phyloP scores from a whole-genome alignment of 2,888 invertebrate genomes.

The Nemotelus nigrinus region DNA sequence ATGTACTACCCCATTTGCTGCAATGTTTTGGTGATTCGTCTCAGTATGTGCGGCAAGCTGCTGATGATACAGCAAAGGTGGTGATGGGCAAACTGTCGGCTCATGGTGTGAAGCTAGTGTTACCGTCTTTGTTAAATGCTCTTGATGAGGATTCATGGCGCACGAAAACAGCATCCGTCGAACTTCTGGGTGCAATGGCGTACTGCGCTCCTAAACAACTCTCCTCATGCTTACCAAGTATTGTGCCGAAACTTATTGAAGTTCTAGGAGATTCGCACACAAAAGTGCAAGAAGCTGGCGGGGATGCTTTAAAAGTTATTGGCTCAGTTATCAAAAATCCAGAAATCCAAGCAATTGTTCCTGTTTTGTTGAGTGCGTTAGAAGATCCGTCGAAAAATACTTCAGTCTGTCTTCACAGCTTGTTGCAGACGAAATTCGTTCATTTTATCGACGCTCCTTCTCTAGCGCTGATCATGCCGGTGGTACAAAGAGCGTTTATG shows the following conservation, averaged over 20 bases:
- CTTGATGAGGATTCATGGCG: slow-evolving; percentile 98
- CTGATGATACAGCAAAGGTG: slow-evolving; percentile 95
- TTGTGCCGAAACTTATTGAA: slow-evolving; percentile 97
- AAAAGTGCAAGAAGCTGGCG: slow-evolving; percentile 96
- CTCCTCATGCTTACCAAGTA: slow-evolving; percentile 96
- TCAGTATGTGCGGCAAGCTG: slow-evolving; percentile 94
- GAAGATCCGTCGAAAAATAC: slow-evolving; percentile 98
- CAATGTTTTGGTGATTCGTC: slow-evolving; percentile 96
- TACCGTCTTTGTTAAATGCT: slow-evolving; percentile 92
- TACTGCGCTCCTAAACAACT: slow-evolving; percentile 99
- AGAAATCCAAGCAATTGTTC: slow-evolving; percentile 95
- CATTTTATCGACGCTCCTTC: slow-evolving; percentile 99
- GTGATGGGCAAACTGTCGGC: slow-evolving; percentile 95
- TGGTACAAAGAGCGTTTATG: slow-evolving; percentile 96
- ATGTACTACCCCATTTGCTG: slow-evolving; percentile 92
- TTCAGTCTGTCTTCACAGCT: slow-evolving; percentile 88
- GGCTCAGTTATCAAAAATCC: slow-evolving; percentile 98
- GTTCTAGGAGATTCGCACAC: slow-evolving; percentile 97
- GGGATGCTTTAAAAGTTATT: slow-evolving; percentile 93
- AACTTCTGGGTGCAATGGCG: slow-evolving; percentile 97
- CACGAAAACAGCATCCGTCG: slow-evolving; percentile 96
- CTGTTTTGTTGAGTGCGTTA: slow-evolving; percentile 85
- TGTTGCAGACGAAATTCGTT: slow-evolving; percentile 96
- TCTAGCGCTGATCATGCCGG: slow-evolving; percentile 98
- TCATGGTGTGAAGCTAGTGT: slow-evolving; percentile 96